Percentiles rank a stretch among this genome's conserved stretches.
Evolutionary conservation across 2,797 vertebrate species (phyloP).

Genomic region (Urophycis tenuis): DNA sequence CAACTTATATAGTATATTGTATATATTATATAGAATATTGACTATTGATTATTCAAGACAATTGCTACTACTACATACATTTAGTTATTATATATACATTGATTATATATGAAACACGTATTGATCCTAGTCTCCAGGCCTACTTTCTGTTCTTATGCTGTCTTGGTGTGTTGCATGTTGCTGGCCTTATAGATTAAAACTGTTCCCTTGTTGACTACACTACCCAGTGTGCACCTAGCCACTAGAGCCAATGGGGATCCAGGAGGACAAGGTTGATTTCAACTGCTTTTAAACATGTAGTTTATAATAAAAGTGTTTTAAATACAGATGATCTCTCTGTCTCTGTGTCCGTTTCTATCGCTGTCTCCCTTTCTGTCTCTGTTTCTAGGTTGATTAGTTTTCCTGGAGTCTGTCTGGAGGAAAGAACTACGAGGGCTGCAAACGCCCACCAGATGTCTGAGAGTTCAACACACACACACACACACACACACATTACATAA

Average conservation of each 20-base stretch:
- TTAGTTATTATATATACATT: too few species aligned
- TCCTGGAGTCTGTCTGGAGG: constrained; percentile 51
- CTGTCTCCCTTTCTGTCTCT: background rate
- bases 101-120: too few species aligned
- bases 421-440: background rate
- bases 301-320: constrained; percentile 60
- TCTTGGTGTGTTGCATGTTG: too few species aligned
- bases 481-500: too few species aligned
- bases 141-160: too few species aligned
- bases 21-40: too few species aligned
- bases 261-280: constrained; percentile 56
- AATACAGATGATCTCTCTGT: constrained; percentile 15
- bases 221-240: background rate
- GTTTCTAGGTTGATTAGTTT: constrained; percentile 36
- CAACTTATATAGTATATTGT: too few species aligned
- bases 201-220: background rate
- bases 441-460: background rate
- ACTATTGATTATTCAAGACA: too few species aligned
- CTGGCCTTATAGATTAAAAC: background rate
- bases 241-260: background rate
- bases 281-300: constrained; percentile 47
- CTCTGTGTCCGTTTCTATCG: background rate
- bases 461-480: background rate
- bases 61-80: too few species aligned
- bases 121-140: too few species aligned